These are phyloP conservation scores for Champsocephalus gunnari DNA, from an alignment of 2,797 vertebrate genomes.

Conservation along the genomic window DNA sequence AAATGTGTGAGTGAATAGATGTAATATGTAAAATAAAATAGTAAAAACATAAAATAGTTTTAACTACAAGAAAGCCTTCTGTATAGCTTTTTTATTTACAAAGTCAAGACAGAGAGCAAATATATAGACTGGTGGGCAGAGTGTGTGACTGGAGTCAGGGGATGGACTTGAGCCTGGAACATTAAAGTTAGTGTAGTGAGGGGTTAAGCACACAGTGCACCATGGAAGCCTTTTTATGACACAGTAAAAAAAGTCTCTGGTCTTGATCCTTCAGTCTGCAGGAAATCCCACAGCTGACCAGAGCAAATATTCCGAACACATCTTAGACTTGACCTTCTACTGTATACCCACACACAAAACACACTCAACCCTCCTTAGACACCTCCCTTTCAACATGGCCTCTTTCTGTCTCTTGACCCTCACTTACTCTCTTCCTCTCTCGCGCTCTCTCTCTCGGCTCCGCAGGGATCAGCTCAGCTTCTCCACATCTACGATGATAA, in stretches of 20 bases:
- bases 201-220: conserved; percentile 35
- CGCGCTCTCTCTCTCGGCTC: conserved; percentile 45
- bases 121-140: neutral
- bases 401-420: conserved; percentile 58
- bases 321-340: conserved; percentile 67
- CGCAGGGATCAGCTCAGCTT: conserved; percentile 62
- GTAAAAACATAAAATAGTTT: neutral
- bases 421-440: conserved; percentile 31
- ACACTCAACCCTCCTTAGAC: conserved; percentile 45
- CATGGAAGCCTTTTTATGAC: conserved; percentile 52
- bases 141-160: conserved; percentile 12
- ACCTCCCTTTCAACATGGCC: conserved; percentile 54
- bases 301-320: conserved; percentile 56
- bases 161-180: conserved; percentile 21
- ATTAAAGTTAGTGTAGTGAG: conserved; percentile 26
- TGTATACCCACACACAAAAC: conserved; percentile 55
- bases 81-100: neutral
- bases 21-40: neutral
- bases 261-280: conserved; percentile 63
- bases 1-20: neutral
- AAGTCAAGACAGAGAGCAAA: conserved; percentile 10
- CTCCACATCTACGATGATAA: conserved; percentile 79
- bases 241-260: conserved; percentile 66
- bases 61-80: neutral
- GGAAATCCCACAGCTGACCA: conserved; percentile 67